Base-by-base conservation (phyloP, 2,113 vertebrate species). In the Ibidorhyncha struthersii region DNA sequence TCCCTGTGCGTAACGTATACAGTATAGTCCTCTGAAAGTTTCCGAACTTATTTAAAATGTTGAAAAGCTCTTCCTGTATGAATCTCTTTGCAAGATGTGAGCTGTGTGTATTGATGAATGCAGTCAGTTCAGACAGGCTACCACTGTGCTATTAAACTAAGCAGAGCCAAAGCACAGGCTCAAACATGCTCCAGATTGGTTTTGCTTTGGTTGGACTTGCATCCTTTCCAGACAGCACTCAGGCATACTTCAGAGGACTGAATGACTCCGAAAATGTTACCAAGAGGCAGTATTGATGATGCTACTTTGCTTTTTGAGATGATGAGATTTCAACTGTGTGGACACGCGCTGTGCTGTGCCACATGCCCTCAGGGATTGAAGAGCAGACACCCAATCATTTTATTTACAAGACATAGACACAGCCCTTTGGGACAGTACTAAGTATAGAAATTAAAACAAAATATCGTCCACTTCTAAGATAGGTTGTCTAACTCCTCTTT, bases 1-100 rank as follows among this genome's bases (percentile, higher is more conserved):
- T 14, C 32, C 16, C 1, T 14, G 9, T 45, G 16, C 0, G 0
- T 41, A 53, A 15, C 5, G 27, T 7, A 70, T 10, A 11, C 12
- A 43, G 4, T 61, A 23, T n/a, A 41, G 12, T 66, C 34, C 30
- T 85, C 56, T 34, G 27, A 90, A 89, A 82, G 30, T 41, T 72
- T 82, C 66, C 49, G 71, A 72, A 55, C 12, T 34, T 58, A 43
- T 27, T 86, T 45, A 34, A 25, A 56, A 43, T 29, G 14, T 78
- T 62, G 7, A 49, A 96, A 85, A 61, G 5, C 6, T 61, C 87
- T 77, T 91, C 20, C n/a, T 63, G 13, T 58, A 43, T 78, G 41
- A 82, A 76, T 49, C 29, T 53, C 10, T 61, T 53, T 69, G 19
- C 5, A 76, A 43, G 27, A 49, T 82, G 15, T 26, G 25, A 85